Evolutionary conservation across 2,888 invertebrate genomes (phyloP), one percentile per base, ranked within the genome.

Genomic region (Microdon myrmicae): DNA sequence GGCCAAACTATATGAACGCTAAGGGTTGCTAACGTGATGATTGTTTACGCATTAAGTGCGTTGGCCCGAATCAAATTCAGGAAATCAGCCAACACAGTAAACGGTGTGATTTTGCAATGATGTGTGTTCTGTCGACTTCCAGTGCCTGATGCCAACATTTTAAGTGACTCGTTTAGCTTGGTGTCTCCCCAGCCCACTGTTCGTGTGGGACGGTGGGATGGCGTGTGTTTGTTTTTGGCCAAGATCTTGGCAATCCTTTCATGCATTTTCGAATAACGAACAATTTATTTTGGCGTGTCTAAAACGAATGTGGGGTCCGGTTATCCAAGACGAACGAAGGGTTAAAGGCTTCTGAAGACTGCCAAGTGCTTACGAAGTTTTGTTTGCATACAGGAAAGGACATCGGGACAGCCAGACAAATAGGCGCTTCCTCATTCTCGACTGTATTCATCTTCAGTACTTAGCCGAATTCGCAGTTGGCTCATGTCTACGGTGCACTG

Each of bases 401-500:
- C 3, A 14, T n/a, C 43, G 32, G 51, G 47, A 26, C 51, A 53
- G 41, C 19, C 47, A 64, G 64, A 64, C 64, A 53, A 43, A 25
- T 53, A 58, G 64, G 58, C 64, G 64, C 64, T 51, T 47, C 37
- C 43, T 38, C 14, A 28, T 48, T 10, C 12, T 19, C 3, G 9
- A 29, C 38, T 53, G 22, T 20, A 25, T 35, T 34, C 20, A 12
- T 41, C 6, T 31, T 16, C 20, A 22, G 41, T 56, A 56, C 22
- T 64, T 58, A 58, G 64, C 64, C 51, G 45, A 58, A 53, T 43
- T 47, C 47, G 44, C 51, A 43, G 9, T 64, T 64, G 53, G 58
- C 64, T 58, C 58, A 53, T 58, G 64, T 64, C 64, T 64, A 53
- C 43, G 64, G 32, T 64, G 64, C 64, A 64, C 38, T 64, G 64